These are phyloP conservation scores for Aradus depressus DNA, from an alignment of 2,888 invertebrate species.

Conservation along the genomic window DNA sequence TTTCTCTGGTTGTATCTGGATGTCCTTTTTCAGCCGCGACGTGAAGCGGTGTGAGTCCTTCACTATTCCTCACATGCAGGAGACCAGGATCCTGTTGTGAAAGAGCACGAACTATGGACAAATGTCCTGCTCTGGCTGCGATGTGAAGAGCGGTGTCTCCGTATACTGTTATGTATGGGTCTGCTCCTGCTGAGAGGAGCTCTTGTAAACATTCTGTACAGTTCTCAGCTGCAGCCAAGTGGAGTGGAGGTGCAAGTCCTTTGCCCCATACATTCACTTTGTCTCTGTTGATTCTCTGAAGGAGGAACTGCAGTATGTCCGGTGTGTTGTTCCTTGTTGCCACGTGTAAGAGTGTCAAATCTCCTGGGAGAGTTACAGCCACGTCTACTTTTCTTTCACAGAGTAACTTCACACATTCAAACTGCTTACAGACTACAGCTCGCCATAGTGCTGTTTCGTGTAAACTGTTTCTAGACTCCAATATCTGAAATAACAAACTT, in stretches of 20 bases:
- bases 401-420: constrained; percentile 40
- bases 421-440: constrained; percentile 45
- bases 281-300: constrained; percentile 32
- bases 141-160: constrained; percentile 31
- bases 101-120: constrained; percentile 25
- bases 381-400: constrained; percentile 41
- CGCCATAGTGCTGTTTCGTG: constrained; percentile 44
- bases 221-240: constrained; percentile 47
- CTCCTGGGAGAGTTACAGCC: constrained; percentile 40
- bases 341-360: constrained; percentile 47
- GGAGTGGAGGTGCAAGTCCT: constrained; percentile 43
- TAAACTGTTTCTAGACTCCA: constrained; percentile 30
- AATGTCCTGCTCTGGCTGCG: constrained; percentile 31
- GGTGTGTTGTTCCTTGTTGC: constrained; percentile 46
- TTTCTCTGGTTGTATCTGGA: constrained; percentile 43
- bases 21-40: constrained; percentile 45
- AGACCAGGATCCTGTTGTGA: constrained; percentile 38
- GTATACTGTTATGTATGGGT: constrained; percentile 40
- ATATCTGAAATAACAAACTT: constrained; percentile 15
- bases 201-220: constrained; percentile 40
- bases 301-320: constrained; percentile 43
- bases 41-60: constrained; percentile 37
- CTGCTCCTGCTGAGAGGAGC: constrained; percentile 40
- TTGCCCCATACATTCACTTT: constrained; percentile 30
- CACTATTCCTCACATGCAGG: constrained; percentile 26